Evolutionary conservation across 2,888 invertebrate genomes (phyloP).

Genomic region (Ctena decussata): DNA sequence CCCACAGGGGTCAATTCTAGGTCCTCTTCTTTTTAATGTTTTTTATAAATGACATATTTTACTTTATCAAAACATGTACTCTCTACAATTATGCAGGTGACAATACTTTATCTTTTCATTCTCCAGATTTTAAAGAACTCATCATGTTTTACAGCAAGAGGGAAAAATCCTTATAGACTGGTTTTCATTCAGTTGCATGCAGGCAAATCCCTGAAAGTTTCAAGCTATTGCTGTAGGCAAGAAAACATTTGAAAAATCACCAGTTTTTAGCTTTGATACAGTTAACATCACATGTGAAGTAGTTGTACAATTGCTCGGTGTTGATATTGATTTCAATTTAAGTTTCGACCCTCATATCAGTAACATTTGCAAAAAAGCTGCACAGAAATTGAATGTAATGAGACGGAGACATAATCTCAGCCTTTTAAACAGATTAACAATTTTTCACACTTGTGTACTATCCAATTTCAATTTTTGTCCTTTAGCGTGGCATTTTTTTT

Average conservation of each 20-base stretch:
- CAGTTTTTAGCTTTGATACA: background rate
- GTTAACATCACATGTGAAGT: too few relatives aligned
- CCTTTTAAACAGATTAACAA: too few relatives aligned
- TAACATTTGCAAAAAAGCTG: too few relatives aligned
- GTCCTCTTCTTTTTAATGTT: background rate
- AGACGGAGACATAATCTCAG: background rate
- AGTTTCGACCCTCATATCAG: too few relatives aligned
- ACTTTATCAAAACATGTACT: background rate
- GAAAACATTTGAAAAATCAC: background rate
- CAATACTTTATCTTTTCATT: background rate
- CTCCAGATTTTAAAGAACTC: background rate
- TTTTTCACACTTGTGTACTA: too few relatives aligned
- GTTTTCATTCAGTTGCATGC: background rate
- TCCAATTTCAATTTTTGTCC: too few relatives aligned
- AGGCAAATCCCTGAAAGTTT: constrained; percentile 10
- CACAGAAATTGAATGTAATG: background rate
- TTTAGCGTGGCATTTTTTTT: too few relatives aligned
- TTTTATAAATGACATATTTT: too few relatives aligned
- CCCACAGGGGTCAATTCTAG: background rate
- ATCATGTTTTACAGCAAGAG: background rate
- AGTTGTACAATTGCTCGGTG: too few relatives aligned
- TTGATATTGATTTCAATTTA: too few relatives aligned
- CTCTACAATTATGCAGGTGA: background rate
- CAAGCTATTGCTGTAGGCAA: too few relatives aligned
- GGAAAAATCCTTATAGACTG: background rate